Percentiles rank a stretch among this genome's conserved stretches.
Conservation (phyloP, 1,140 invertebrate genomes). For the Bombus sylvicola region DNA sequence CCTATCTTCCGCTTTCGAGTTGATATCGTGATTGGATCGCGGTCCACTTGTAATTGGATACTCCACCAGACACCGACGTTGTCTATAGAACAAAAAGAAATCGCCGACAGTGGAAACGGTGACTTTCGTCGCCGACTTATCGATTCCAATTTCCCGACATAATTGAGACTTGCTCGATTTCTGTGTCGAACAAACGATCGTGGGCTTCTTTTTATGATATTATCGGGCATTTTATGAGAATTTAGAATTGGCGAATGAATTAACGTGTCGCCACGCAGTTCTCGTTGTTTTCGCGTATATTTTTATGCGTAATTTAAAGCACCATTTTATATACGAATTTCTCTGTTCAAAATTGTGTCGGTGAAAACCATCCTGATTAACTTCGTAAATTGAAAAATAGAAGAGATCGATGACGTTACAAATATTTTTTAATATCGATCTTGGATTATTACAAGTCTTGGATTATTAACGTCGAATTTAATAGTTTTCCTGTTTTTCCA, state of each 20-base stretch:
- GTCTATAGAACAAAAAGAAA: conserved; percentile 9
- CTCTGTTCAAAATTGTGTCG: too few relatives aligned
- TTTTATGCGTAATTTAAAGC: too few relatives aligned
- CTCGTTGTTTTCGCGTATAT: too few relatives aligned
- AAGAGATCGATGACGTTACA: too few relatives aligned
- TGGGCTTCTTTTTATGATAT: background rate
- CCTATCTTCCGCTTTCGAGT: conserved; percentile 54
- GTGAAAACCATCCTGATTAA: too few relatives aligned
- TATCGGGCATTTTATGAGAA: background rate
- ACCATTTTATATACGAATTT: too few relatives aligned
- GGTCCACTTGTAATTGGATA: conserved; percentile 64
- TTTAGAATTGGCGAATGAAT: background rate
- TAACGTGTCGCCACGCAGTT: background rate
- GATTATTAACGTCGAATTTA: background rate
- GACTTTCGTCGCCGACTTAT: conserved; percentile 1
- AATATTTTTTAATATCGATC: too few relatives aligned
- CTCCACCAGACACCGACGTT: conserved; percentile 6
- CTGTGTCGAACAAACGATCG: background rate
- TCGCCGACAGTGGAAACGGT: background rate
- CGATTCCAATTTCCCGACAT: conserved; percentile 29
- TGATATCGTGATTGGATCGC: conserved; percentile 65
- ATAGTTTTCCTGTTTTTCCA: background rate
- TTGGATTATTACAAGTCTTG: too few relatives aligned
- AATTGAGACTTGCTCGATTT: conserved; percentile 6
- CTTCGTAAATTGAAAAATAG: too few relatives aligned